Evolutionary conservation across 2,888 invertebrate genomes (phyloP).

Genomic region (Psococerastis gibbosa): DNA sequence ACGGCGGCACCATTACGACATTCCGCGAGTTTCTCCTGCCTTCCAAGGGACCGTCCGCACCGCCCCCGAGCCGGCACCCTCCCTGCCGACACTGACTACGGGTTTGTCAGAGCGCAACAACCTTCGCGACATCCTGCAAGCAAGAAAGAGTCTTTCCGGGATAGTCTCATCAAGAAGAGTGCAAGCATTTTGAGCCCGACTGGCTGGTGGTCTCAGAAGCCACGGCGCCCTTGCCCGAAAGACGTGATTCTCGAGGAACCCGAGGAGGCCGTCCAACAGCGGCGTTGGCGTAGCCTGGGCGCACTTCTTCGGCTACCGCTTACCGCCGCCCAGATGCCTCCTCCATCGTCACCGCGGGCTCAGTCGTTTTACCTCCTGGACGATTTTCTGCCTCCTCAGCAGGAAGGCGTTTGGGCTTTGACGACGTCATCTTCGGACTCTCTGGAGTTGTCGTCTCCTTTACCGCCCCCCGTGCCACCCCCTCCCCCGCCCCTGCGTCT

Average conservation of each 20-base stretch:
- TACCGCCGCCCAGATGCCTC: conserved; percentile 13
- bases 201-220: conserved; percentile 20
- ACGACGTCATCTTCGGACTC: conserved; percentile 23
- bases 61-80: conserved; percentile 27
- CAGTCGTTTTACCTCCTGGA: conserved; percentile 31
- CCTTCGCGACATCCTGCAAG: background rate
- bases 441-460: conserved; percentile 24
- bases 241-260: conserved; percentile 18
- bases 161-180: conserved; percentile 20
- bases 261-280: conserved; percentile 22
- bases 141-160: conserved; percentile 14
- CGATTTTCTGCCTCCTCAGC: conserved; percentile 27
- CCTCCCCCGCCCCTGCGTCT: conserved; percentile 25
- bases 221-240: conserved; percentile 18
- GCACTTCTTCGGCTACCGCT: conserved; percentile 24
- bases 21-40: conserved; percentile 30
- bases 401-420: conserved; percentile 15
- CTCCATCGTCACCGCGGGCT: conserved; percentile 24
- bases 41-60: conserved; percentile 25
- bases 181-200: conserved; percentile 19
- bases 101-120: conserved; percentile 23
- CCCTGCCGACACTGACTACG: conserved; percentile 22
- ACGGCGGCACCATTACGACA: conserved; percentile 26
- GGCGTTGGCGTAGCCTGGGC: conserved; percentile 29
- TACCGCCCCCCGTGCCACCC: conserved; percentile 30